Evolutionary conservation across 2,888 invertebrate species (phyloP), one percentile per base, ranked within the genome.

Genomic region (Dryobotodes eremita): DNA sequence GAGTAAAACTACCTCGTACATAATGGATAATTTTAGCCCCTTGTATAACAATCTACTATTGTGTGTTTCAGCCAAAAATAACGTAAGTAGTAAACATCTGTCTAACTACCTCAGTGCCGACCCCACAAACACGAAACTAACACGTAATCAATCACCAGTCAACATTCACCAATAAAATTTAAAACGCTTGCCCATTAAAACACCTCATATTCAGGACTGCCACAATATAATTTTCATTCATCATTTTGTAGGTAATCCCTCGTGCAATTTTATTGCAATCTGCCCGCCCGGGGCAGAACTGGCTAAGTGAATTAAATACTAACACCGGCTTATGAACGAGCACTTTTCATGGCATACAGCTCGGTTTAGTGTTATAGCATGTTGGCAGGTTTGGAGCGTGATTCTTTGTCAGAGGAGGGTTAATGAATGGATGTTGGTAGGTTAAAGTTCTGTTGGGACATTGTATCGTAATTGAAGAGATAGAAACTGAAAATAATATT

Each of bases 231-330:
- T 79, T 86, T 86, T 81, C 82, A 89, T 83, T 78, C 71, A 85
- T 86, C 69, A 85, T 83, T 77, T 69, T 72, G 62, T 68, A 71
- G 70, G 75, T 88, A 85, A 85, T 88, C 86, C 83, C 80, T 72
- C 23, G 68, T 82, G 82, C 88, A 85, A 80, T 89, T 90, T 90
- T 86, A 87, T 84, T 86, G 84, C 86, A 82, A 72, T 82, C 78
- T 71, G 48, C 75, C 76, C 66, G 85, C 87, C 71, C 80, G 62
- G 66, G 75, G 86, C 75, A 36, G 48, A 59, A 50, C 83, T 64
- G 57, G 80, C 83, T 91, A 90, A 91, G 89, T 90, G 90, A 89
- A 91, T 90, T 91, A 89, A 89, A 90, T 70, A 83, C 86, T 85
- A 83, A 88, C 89, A 81, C 71, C 50, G 53, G 85, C 85, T 84